Base-by-base conservation (phyloP, 2,797 vertebrate genomes). In the Chloroceryle inda region DNA sequence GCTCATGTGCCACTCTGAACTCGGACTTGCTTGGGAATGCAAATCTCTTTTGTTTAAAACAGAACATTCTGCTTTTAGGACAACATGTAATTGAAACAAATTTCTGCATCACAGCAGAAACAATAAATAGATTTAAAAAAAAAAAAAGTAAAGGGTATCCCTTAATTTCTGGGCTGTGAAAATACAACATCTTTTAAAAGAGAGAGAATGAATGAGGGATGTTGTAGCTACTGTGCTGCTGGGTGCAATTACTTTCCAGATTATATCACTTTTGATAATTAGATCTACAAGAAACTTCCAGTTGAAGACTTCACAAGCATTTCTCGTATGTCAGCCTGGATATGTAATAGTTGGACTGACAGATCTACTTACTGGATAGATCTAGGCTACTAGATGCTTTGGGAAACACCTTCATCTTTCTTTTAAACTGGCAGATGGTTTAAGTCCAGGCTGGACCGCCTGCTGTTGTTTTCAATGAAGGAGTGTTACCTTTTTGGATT, bases 361-460 rank as follows among this genome's bases (percentile, higher is more conserved):
- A 92, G 89, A 93, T 95, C 94, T 95, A 69, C 93, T 59, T 95
- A 72, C 93, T 56, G 73, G 75, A 77, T 87, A 85, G 92, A 93
- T 92, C 81, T 88, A 73, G 95, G 62, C 81, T 78, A 92, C 79
- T 86, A 64, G 94, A 87, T 74, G 92, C 94, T 98, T 96, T 81
- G 96, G 96, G 96, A 98, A 97, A 97, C 94, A 95, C 94, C 97
- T 97, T 97, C 96, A 96, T 98, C 96, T 97, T 97, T 96, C 97
- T 98, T 98, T 96, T 86, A 96, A 96, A 96, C 98, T 98, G 98
- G 98, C 99, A 99, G 99, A 99, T 99, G 99, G 99, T 98, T 98
- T 98, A 98, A 98, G 98, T 98, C 97, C 96, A 77, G 97, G 98
- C 92, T 94, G 94, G 96, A 96, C 97, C 64, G 92, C 98, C 97